Evolutionary conservation across 1,140 invertebrate species (phyloP).

Genomic region (Sycophila sp.): DNA sequence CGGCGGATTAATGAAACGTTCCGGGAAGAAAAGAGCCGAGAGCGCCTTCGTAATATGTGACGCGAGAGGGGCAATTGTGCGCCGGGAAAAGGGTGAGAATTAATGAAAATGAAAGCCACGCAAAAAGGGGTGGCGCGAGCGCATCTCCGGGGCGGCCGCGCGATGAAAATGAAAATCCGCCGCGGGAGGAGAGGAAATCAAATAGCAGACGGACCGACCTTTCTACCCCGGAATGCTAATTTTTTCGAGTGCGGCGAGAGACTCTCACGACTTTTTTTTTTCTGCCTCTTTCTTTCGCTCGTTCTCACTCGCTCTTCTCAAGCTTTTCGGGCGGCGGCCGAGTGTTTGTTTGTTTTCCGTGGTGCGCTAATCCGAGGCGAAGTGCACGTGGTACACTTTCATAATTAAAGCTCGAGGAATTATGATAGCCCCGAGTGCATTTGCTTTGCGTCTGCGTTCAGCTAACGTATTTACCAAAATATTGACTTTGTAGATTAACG

Average conservation of each 20-base stretch:
- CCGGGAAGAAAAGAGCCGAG: background rate
- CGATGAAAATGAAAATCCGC: constrained; percentile 2
- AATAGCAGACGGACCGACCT: background rate
- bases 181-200: background rate
- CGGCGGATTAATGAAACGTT: constrained; percentile 10
- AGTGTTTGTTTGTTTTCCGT: too few relatives aligned
- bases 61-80: constrained; percentile 1
- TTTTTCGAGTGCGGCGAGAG: background rate
- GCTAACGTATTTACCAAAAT: too few relatives aligned
- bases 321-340: too few relatives aligned
- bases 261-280: background rate
- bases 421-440: too few relatives aligned
- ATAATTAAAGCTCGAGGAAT: too few relatives aligned
- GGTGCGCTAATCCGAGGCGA: too few relatives aligned
- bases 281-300: background rate
- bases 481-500: too few relatives aligned
- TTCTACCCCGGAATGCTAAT: constrained; percentile 7
- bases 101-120: constrained; percentile 22
- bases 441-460: too few relatives aligned
- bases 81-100: background rate
- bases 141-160: background rate
- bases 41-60: background rate
- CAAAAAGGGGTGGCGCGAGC: background rate
- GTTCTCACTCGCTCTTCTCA: background rate
- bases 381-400: too few relatives aligned